Base-by-base conservation (phyloP, 2,888 invertebrate species). In the Noctua fimbriata region DNA sequence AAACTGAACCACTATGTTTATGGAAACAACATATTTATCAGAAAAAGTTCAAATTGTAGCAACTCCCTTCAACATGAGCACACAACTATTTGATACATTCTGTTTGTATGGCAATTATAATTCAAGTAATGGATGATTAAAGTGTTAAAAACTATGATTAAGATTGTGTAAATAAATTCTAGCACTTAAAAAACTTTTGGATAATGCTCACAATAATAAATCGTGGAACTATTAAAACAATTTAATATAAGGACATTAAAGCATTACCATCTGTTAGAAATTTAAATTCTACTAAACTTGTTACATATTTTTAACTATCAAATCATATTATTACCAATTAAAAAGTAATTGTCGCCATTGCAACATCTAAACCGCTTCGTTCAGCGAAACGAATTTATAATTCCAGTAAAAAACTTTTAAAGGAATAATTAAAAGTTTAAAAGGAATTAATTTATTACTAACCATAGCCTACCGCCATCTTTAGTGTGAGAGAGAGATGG, bases 401-500 rank as follows among this genome's bases (percentile, higher is more conserved):
- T 86, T 47, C 41, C 21, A 41, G 84, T 83, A 71, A 82, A 81
- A 80, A 87, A 84, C 76, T 82, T 82, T 71, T 71, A 79, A 63
- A 69, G 71, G 87, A 86, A 89, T 86, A 86, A 89, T 89, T 89
- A 89, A 79, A 89, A 89, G 74, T 89, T 81, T 87, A 75, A 73
- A 71, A 70, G 70, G 60, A 78, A 82, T 87, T 88, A 87, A 86
- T 89, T 89, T 89, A 88, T 87, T 82, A 73, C 67, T 76, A 80
- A 79, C 82, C 69, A 36, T 81, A 83, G n/a, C 36, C 44, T n/a
- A n/a, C 41, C 16, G 4, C 41, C 41, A 44, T 67, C 16, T 67
- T 28, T 67, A 67, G 18, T 44, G 41, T 41, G 44, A 0, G 10
- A 67, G 36, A 44, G 44, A 67, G 67, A 67, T 10, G 1, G 18